Percentiles rank a stretch among this genome's conserved stretches.
These are phyloP conservation scores for Eustalomyia histrio DNA, from an alignment of 2,888 invertebrate genomes.

Conservation along the genomic window DNA sequence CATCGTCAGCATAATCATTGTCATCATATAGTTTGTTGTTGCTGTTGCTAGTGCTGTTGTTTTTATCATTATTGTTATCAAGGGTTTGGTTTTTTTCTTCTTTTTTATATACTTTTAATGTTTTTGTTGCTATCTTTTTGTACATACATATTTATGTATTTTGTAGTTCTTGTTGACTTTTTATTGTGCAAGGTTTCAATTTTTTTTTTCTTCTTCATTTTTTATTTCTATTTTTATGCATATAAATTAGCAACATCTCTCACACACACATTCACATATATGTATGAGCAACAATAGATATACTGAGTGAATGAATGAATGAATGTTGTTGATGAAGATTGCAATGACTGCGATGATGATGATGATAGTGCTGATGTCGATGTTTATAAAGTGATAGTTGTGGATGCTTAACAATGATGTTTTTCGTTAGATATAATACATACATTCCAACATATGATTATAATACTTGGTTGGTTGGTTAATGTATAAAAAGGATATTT, in stretches of 20 bases:
- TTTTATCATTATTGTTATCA: slow-evolving; percentile 45
- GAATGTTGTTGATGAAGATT: not conserved
- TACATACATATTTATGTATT: not conserved
- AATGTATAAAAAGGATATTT: not conserved
- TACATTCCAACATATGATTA: not conserved
- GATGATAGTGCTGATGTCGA: not conserved
- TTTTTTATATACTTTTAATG: slow-evolving; percentile 17
- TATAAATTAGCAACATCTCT: slow-evolving; percentile 25
- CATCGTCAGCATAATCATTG: slow-evolving; percentile 64
- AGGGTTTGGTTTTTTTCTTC: slow-evolving; percentile 18
- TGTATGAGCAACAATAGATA: not conserved
- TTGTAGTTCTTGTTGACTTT: not conserved
- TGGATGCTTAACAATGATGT: not conserved
- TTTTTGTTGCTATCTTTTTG: slow-evolving; percentile 15
- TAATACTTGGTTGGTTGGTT: not conserved
- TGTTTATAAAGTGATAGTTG: not conserved
- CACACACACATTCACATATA: not conserved
- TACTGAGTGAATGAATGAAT: not conserved
- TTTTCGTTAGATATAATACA: not conserved
- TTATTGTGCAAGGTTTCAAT: not conserved
- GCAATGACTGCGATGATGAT: not conserved
- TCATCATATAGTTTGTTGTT: slow-evolving; percentile 46
- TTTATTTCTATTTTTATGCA: slow-evolving; percentile 21
- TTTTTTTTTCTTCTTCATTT: not conserved
- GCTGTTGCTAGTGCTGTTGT: not conserved